Evolutionary conservation across 2,888 invertebrate species (phyloP).

Genomic region (Euclidia mi): DNA sequence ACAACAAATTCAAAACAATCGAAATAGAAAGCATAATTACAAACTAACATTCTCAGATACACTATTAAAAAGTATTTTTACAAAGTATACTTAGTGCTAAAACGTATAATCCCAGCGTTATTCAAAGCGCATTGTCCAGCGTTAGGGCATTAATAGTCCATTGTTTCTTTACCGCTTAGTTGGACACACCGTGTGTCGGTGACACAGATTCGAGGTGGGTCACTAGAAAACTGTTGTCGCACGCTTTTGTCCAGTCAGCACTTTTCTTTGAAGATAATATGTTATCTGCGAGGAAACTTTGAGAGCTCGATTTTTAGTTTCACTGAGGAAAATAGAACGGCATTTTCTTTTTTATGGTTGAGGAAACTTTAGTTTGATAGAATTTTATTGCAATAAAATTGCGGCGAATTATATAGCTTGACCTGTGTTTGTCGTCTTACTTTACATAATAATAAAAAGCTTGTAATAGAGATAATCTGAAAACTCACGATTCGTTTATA

Average conservation of each 20-base stretch:
- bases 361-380: too few species aligned
- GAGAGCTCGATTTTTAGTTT: slow-evolving; percentile 3
- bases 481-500: too few species aligned
- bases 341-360: not conserved
- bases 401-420: too few species aligned
- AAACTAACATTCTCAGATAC: too few species aligned
- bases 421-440: too few species aligned
- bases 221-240: slow-evolving; percentile 42
- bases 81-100: not conserved
- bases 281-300: slow-evolving; percentile 24
- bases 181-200: slow-evolving; percentile 32
- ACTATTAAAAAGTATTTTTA: too few species aligned
- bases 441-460: too few species aligned
- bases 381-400: too few species aligned
- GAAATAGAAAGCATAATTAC: too few species aligned
- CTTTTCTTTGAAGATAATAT: slow-evolving; percentile 39
- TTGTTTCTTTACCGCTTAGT: slow-evolving; percentile 31
- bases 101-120: not conserved
- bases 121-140: slow-evolving; percentile 18
- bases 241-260: slow-evolving; percentile 40
- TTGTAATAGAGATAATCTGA: too few species aligned
- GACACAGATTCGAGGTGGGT: slow-evolving; percentile 50
- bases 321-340: not conserved
- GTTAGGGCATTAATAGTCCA: slow-evolving; percentile 24
- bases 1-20: too few species aligned